phyloP scores from a whole-genome alignment of 2,888 invertebrate genomes.

The Synergus laeviventris region DNA sequence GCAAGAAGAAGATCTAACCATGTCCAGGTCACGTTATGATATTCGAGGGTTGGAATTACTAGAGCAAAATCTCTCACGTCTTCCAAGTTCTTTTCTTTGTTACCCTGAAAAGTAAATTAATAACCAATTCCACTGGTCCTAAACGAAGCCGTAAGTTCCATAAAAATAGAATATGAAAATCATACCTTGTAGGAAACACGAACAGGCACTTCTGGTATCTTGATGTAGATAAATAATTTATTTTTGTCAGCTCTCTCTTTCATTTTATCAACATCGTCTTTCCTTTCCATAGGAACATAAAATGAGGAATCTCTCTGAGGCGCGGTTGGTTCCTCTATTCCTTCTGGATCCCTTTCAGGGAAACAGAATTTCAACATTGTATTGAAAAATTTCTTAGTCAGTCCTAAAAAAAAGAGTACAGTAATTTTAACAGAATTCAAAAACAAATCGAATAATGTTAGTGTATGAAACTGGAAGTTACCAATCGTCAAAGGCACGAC shows the following conservation, averaged over 20 bases:
- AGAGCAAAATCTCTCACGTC: conserved; percentile 96
- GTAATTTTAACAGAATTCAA: background rate
- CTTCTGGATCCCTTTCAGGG: conserved; percentile 93
- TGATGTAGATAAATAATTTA: conserved; percentile 98
- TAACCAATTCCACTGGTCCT: background rate
- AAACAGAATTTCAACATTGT: conserved; percentile 99
- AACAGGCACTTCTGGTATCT: conserved; percentile 97
- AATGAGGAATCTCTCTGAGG: conserved; percentile 89
- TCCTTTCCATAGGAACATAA: conserved; percentile 90
- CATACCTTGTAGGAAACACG: conserved; percentile 91
- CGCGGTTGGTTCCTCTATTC: conserved; percentile 81
- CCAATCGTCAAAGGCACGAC: conserved; percentile 95
- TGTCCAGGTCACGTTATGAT: conserved; percentile 99
- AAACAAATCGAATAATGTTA: background rate
- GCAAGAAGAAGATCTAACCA: conserved; percentile 98
- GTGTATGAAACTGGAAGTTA: conserved; percentile 66
- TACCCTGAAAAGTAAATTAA: conserved; percentile 79
- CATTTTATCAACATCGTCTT: conserved; percentile 98
- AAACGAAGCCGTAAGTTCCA: no score
- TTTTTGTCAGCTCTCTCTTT: conserved; percentile 99
- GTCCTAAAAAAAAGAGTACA: conserved; percentile 76
- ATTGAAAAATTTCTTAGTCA: conserved; percentile 97
- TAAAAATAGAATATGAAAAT: background rate
- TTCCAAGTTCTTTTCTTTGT: conserved; percentile 98
- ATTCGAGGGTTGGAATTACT: conserved; percentile 96